These are phyloP conservation scores for Chlorops oryzae DNA, from an alignment of 1,140 invertebrate genomes.

Conservation along the genomic window DNA sequence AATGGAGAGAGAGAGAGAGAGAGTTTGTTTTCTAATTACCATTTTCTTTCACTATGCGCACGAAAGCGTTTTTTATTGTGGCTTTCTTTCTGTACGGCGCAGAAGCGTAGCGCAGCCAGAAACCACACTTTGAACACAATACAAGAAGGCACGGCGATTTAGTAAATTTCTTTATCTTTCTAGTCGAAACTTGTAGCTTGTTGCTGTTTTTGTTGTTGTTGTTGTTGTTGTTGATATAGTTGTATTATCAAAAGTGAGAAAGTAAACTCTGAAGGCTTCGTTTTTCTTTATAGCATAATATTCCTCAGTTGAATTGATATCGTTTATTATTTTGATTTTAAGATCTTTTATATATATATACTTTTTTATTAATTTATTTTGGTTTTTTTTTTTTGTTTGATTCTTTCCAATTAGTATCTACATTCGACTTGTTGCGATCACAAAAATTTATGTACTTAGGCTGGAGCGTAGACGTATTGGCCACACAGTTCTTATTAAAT, in stretches of 20 bases:
- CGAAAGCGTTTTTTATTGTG: constrained; percentile 22
- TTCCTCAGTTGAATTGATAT: not conserved
- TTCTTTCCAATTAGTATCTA: not conserved
- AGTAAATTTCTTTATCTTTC: too few species aligned
- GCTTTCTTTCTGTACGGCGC: constrained; percentile 13
- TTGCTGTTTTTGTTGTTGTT: constrained; percentile 19
- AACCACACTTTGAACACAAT: too few species aligned
- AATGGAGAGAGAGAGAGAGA: constrained; percentile 15
- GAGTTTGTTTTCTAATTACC: constrained; percentile 39
- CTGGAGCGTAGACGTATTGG: too few species aligned
- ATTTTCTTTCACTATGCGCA: constrained; percentile 45
- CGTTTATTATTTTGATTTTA: constrained; percentile 1
- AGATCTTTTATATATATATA: constrained; percentile 7
- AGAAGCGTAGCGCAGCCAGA: too few species aligned
- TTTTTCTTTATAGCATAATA: not conserved
- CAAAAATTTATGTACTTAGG: too few species aligned
- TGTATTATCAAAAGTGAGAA: constrained; percentile 1
- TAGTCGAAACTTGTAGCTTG: too few species aligned
- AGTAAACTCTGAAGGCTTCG: too few species aligned
- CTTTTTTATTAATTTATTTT: constrained; percentile 10
- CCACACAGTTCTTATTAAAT: too few species aligned
- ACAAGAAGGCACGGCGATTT: too few species aligned
- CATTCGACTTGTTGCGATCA: constrained; percentile 4
- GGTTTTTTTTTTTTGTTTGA: constrained; percentile 2
- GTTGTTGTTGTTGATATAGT: constrained; percentile 8